Evolutionary conservation across 1,140 invertebrate genomes (phyloP).

Genomic region (Drosophila ficusphila): DNA sequence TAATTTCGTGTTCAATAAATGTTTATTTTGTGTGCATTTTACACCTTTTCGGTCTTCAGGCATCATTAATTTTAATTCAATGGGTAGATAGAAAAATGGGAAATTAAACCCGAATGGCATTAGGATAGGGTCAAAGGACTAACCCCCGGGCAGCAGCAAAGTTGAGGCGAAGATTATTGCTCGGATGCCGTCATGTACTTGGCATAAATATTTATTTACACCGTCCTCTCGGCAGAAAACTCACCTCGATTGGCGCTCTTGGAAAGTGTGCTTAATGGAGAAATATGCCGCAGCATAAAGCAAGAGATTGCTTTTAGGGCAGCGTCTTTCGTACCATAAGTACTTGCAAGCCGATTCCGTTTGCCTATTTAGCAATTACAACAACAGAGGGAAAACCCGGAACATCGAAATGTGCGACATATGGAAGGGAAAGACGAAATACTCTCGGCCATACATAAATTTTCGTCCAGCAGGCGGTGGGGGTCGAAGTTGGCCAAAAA

Average conservation of each 20-base stretch:
- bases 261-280: constrained; percentile 47
- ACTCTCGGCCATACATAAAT: constrained; percentile 47
- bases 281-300: constrained; percentile 50
- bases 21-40: constrained; percentile 52
- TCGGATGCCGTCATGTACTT: constrained; percentile 57
- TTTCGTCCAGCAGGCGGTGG: constrained; percentile 16
- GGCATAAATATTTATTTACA: constrained; percentile 64
- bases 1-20: constrained; percentile 58
- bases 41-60: constrained; percentile 45
- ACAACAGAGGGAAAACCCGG: constrained; percentile 1
- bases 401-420: constrained; percentile 34
- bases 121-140: constrained; percentile 25
- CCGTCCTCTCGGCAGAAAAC: neutral
- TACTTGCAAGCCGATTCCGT: constrained; percentile 51
- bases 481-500: constrained; percentile 52
- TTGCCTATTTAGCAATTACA: constrained; percentile 56
- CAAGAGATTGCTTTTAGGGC: constrained; percentile 54
- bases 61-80: constrained; percentile 64
- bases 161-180: constrained; percentile 37
- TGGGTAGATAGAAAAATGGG: constrained; percentile 34
- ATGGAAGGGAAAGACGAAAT: constrained; percentile 42
- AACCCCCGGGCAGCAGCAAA: constrained; percentile 1
- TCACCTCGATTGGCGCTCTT: constrained; percentile 9
- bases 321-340: constrained; percentile 19
- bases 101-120: constrained; percentile 9